Evolutionary conservation across 2,797 vertebrate species (phyloP).

Genomic region (Muscicapa striata): DNA sequence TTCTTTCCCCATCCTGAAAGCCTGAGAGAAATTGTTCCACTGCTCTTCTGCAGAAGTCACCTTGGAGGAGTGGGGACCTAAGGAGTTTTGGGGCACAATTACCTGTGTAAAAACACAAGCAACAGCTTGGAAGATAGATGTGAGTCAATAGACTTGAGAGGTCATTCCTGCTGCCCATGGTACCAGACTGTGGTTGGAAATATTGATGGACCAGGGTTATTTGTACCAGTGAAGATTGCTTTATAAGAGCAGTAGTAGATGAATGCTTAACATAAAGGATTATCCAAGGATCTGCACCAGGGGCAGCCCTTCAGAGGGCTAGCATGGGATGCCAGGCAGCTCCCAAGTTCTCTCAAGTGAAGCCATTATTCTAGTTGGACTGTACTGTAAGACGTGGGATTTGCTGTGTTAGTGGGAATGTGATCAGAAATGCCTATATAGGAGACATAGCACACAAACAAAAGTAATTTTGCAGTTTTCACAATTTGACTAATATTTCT

Average conservation of each 20-base stretch:
- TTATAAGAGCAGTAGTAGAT: neutral
- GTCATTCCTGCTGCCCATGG: neutral
- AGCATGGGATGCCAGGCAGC: neutral
- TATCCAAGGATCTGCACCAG: neutral
- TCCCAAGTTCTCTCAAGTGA: neutral
- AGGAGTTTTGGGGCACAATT: neutral
- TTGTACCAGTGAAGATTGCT: neutral
- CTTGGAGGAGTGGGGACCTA: neutral
- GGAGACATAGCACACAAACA: neutral
- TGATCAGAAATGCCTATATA: neutral
- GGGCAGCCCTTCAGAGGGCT: neutral
- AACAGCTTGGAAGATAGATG: neutral
- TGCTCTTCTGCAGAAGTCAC: neutral
- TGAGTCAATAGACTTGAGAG: neutral
- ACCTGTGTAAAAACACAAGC: neutral
- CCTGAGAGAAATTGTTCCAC: neutral
- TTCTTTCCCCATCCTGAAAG: neutral
- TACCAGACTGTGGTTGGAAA: neutral
- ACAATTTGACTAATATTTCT: neutral
- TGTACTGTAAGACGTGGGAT: neutral
- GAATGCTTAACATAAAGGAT: neutral
- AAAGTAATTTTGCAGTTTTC: neutral
- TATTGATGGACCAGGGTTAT: neutral
- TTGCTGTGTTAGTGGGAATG: neutral
- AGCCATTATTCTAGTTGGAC: neutral